phyloP scores from a whole-genome alignment of 1,140 invertebrate species.

The Drosophila tristis region DNA sequence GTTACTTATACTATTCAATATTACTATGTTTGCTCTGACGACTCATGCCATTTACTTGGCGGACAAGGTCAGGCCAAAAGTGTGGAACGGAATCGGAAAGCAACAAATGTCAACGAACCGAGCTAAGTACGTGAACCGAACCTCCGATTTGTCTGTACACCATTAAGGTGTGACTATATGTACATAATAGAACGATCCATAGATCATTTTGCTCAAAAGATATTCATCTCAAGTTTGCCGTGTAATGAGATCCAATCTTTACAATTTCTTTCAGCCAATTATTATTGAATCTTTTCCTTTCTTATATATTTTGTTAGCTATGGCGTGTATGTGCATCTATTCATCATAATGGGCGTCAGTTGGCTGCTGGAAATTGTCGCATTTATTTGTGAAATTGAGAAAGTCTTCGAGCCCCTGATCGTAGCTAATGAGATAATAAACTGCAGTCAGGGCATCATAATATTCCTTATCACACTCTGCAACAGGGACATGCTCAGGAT shows the following conservation, averaged over 20 bases:
- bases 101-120: slow-evolving; percentile 15
- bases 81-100: background rate
- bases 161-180: too few relatives aligned
- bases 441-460: slow-evolving; percentile 85
- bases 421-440: slow-evolving; percentile 80
- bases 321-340: slow-evolving; percentile 88
- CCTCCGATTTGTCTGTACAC: too few relatives aligned
- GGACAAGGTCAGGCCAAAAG: slow-evolving; percentile 20
- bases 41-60: slow-evolving; percentile 86
- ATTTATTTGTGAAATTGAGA: slow-evolving; percentile 5
- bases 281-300: background rate
- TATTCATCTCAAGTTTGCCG: too few relatives aligned
- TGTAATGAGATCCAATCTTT: too few relatives aligned
- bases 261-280: too few relatives aligned
- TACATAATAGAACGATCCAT: background rate
- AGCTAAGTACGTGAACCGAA: slow-evolving; percentile 20
- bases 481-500: slow-evolving; percentile 34
- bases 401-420: slow-evolving; percentile 65
- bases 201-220: too few relatives aligned
- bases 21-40: slow-evolving; percentile 89
- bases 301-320: slow-evolving; percentile 84
- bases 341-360: slow-evolving; percentile 89
- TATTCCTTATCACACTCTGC: slow-evolving; percentile 86
- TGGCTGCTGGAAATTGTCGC: slow-evolving; percentile 88
- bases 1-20: slow-evolving; percentile 88